Evolutionary conservation across 1,140 invertebrate species (phyloP).

Genomic region (Drosophila burlai): DNA sequence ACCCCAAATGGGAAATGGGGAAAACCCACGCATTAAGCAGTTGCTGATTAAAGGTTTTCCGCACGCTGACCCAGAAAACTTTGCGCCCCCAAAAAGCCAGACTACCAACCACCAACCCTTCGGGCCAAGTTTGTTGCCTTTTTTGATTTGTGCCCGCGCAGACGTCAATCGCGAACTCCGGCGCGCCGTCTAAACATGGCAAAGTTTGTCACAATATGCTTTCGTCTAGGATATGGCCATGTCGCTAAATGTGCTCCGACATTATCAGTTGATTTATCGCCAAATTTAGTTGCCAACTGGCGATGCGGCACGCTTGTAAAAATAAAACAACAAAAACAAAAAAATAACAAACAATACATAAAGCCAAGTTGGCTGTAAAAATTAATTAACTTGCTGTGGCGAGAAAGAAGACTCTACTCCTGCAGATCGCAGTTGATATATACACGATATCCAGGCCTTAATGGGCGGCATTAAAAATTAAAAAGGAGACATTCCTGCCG

Average conservation of each 20-base stretch:
- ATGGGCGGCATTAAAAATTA: conserved; percentile 66
- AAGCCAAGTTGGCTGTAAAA: conserved; percentile 48
- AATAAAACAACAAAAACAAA: conserved; percentile 10
- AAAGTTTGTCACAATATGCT: conserved; percentile 49
- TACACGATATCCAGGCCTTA: conserved; percentile 53
- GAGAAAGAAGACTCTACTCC: conserved; percentile 4
- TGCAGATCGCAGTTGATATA: conserved; percentile 46
- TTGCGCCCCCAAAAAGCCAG: conserved; percentile 1
- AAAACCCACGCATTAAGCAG: conserved; percentile 42
- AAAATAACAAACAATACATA: conserved; percentile 23
- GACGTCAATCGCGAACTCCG: conserved; percentile 24
- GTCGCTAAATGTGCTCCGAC: conserved; percentile 68
- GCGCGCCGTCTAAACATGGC: conserved; percentile 28
- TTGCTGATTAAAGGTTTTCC: conserved; percentile 54
- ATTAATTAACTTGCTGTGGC: conserved; percentile 76
- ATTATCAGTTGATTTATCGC: conserved; percentile 82
- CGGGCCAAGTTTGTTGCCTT: conserved; percentile 19
- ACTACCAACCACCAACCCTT: conserved; percentile 9
- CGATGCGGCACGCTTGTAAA: conserved; percentile 49
- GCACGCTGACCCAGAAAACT: conserved; percentile 51
- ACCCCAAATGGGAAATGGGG: conserved; percentile 11
- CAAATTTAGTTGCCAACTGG: conserved; percentile 70
- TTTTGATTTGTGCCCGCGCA: conserved; percentile 39
- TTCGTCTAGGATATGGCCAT: conserved; percentile 5
- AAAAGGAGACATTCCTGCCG: conserved; percentile 35